Conservation (phyloP, 2,113 vertebrate genomes). For the Hirundichthys speculiger region DNA sequence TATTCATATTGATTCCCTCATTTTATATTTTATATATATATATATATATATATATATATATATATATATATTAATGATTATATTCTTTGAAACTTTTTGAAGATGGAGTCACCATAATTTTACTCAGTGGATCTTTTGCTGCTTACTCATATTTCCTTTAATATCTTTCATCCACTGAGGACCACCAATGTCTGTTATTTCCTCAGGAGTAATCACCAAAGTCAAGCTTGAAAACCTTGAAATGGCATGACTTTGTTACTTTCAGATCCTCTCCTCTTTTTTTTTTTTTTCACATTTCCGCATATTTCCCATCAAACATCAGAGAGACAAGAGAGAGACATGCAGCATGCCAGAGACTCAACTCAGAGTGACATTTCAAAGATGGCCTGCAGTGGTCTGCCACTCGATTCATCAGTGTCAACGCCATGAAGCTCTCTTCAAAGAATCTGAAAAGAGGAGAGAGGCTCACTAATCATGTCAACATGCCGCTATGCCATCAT, state of each 20-base stretch:
- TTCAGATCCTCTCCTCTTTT: constrained; percentile 28
- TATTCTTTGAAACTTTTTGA: too few species aligned
- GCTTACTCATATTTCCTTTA: constrained; percentile 28
- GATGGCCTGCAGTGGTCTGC: constrained; percentile 67
- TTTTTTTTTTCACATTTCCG: constrained; percentile 51
- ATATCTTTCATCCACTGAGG: too few species aligned
- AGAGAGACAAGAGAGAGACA: constrained; percentile 19
- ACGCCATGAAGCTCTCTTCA: constrained; percentile 52
- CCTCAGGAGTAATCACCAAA: constrained; percentile 23
- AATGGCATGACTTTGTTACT: constrained; percentile 39
- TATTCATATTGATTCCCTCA: too few species aligned
- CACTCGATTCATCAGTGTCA: constrained; percentile 77
- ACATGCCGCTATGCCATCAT: constrained; percentile 42
- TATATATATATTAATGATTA: too few species aligned
- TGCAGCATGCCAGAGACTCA: constrained; percentile 57
- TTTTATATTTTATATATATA: too few species aligned
- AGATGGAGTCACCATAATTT: too few species aligned
- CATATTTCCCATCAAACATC: constrained; percentile 40
- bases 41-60: too few species aligned
- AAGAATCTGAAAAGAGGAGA: constrained; percentile 45
- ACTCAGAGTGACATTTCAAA: constrained; percentile 76
- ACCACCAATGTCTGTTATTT: constrained; percentile 12
- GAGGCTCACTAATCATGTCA: constrained; percentile 64
- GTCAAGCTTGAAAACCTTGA: constrained; percentile 21
- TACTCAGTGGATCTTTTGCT: too few species aligned